These are phyloP conservation scores for Patella depressa DNA, from an alignment of 2,888 invertebrate genomes.

Conservation along the genomic window DNA sequence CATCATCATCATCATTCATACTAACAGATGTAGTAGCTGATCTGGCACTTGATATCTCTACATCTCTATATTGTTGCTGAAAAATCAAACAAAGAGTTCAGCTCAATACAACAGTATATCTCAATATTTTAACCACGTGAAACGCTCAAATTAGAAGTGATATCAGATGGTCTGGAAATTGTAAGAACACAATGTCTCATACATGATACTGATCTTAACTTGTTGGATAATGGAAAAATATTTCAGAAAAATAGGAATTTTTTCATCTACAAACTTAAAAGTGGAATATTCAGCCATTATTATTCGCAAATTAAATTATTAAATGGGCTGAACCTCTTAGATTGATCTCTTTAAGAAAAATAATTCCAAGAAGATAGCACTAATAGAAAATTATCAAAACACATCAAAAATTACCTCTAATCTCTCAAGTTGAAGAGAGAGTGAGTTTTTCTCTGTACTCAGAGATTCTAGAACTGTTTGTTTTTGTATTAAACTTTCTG, in stretches of 20 bases:
- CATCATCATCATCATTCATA: conserved; percentile 80
- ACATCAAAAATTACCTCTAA: conserved; percentile 72
- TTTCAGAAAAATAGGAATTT: too few relatives aligned
- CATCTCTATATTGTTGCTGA: conserved; percentile 78
- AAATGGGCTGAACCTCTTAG: too few relatives aligned
- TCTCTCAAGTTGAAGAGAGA: conserved; percentile 86
- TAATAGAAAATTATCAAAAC: not conserved
- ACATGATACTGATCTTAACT: too few relatives aligned
- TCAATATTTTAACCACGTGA: too few relatives aligned
- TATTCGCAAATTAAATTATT: not conserved
- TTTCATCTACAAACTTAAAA: too few relatives aligned
- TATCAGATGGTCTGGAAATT: too few relatives aligned
- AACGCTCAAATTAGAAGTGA: too few relatives aligned
- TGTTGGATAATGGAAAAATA: too few relatives aligned
- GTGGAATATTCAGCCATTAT: too few relatives aligned
- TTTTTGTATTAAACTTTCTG: conserved; percentile 87
- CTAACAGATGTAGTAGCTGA: conserved; percentile 74
- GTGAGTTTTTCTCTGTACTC: conserved; percentile 87
- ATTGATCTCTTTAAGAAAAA: not conserved
- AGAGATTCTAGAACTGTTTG: conserved; percentile 87
- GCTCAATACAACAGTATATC: too few relatives aligned
- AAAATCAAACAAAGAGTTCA: conserved; percentile 26
- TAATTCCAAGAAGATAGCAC: not conserved
- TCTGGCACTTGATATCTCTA: conserved; percentile 74
- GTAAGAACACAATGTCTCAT: too few relatives aligned